Percentiles rank a stretch among this genome's conserved stretches.
These are phyloP conservation scores for Pongo pygmaeus DNA, from an alignment of 2,113 vertebrate species.

Conservation along the genomic window DNA sequence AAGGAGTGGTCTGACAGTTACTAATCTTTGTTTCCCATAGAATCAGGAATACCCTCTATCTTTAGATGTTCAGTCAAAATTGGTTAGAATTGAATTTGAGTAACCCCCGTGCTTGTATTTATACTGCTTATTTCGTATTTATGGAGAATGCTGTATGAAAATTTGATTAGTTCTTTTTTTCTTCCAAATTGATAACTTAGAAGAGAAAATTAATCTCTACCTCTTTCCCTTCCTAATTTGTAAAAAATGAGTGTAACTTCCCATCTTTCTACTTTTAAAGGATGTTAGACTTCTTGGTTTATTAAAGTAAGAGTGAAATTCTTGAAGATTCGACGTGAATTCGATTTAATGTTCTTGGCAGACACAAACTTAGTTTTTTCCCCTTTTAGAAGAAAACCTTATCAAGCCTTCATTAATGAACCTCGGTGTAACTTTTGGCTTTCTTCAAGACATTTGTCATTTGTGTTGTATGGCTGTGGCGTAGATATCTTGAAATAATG, in stretches of 20 bases:
- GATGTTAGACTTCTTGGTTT: background rate
- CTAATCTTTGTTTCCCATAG: background rate
- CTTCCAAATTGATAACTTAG: background rate
- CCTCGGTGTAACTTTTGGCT: background rate
- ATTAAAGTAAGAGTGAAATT: background rate
- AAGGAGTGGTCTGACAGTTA: background rate
- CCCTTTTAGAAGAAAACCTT: background rate
- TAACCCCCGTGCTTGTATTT: background rate
- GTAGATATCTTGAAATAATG: background rate
- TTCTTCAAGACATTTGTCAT: background rate
- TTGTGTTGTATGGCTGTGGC: background rate
- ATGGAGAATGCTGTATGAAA: background rate
- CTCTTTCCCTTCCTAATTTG: background rate
- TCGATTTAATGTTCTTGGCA: background rate
- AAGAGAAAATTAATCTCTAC: background rate
- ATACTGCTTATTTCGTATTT: background rate
- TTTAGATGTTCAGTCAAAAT: background rate
- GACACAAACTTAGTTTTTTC: background rate
- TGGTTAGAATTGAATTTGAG: background rate
- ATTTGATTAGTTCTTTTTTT: background rate
- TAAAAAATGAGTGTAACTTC: background rate
- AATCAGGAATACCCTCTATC: background rate
- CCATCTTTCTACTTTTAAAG: background rate
- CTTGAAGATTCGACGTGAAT: background rate
- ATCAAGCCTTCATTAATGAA: background rate